Percentiles rank a stretch among this genome's conserved stretches.
Evolutionary conservation across 2,888 invertebrate species (phyloP).

Genomic region (Tetropium fuscum): DNA sequence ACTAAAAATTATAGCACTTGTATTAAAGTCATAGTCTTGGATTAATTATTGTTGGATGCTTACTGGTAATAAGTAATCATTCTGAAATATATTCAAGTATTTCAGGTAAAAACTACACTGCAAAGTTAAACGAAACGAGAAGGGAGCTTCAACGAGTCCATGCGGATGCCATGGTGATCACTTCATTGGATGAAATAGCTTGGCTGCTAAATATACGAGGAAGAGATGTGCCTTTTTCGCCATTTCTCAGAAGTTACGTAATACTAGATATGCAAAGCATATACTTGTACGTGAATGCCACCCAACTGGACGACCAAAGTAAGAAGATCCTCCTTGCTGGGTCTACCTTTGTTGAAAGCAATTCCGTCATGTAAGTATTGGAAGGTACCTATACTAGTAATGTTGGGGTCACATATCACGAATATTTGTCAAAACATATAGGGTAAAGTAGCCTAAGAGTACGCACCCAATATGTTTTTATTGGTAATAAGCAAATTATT

Average conservation of each 20-base stretch:
- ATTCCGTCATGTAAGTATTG: constrained; percentile 75
- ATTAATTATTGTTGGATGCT: constrained; percentile 2
- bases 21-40: background rate
- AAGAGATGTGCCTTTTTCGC: constrained; percentile 83
- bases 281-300: constrained; percentile 77
- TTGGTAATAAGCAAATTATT: no score
- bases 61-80: constrained; percentile 3
- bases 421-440: no score
- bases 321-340: constrained; percentile 68
- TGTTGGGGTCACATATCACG: no score
- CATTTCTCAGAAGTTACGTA: constrained; percentile 82
- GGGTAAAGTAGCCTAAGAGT: no score
- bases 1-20: background rate
- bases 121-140: constrained; percentile 79
- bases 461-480: no score
- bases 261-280: constrained; percentile 75
- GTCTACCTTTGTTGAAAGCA: constrained; percentile 69
- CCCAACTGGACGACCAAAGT: constrained; percentile 69
- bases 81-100: constrained; percentile 35
- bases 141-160: constrained; percentile 71
- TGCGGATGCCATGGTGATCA: constrained; percentile 84
- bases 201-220: constrained; percentile 93
- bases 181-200: constrained; percentile 88
- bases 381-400: no score
- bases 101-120: constrained; percentile 77